Conservation (phyloP, 2,888 invertebrate species). For the Keiferia lycopersicella region DNA sequence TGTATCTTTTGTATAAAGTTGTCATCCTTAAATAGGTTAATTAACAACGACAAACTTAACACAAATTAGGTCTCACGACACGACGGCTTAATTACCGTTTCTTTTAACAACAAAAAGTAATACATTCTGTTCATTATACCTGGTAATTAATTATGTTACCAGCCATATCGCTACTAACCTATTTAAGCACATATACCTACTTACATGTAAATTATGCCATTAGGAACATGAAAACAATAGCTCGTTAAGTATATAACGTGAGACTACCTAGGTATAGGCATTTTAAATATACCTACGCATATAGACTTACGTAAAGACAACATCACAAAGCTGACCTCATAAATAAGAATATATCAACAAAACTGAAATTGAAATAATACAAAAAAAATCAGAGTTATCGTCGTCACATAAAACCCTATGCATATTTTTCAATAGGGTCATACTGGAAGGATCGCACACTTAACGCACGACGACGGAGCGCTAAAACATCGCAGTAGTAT, state of each 20-base stretch:
- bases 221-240: slow-evolving; percentile 22
- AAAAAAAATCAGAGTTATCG: no score
- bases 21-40: neutral
- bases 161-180: slow-evolving; percentile 7
- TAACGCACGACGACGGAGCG: no score
- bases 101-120: neutral
- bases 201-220: slow-evolving; percentile 18
- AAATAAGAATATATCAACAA: no score
- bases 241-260: slow-evolving; percentile 17
- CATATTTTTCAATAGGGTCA: no score
- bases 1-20: neutral
- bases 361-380: no score
- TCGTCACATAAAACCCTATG: no score
- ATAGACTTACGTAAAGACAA: no score
- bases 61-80: neutral
- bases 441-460: no score
- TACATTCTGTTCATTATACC: neutral
- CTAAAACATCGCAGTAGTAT: no score
- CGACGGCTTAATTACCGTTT: slow-evolving; percentile 3
- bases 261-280: neutral
- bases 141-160: neutral
- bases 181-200: neutral
- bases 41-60: neutral
- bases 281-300: neutral
- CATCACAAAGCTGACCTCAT: no score